phyloP scores from a whole-genome alignment of 2,797 vertebrate species.

The Echiichthys vipera region DNA sequence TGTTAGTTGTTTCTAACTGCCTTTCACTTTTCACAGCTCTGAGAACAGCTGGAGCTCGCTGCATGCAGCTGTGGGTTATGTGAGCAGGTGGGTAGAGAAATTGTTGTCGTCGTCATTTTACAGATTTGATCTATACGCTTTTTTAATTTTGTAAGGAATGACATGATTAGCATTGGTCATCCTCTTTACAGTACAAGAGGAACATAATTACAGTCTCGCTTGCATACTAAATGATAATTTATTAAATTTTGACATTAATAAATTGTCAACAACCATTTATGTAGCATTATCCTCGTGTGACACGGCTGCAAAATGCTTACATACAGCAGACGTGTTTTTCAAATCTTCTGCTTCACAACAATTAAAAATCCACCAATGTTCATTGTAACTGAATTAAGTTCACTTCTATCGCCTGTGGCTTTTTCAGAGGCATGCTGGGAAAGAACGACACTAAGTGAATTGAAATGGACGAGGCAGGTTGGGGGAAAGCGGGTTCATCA shows the following conservation, averaged over 20 bases:
- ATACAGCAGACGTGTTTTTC: background rate
- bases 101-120: conserved; percentile 25
- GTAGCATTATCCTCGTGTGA: too few species aligned
- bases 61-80: conserved; percentile 27
- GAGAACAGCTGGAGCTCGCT: conserved; percentile 50
- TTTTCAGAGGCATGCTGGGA: conserved; percentile 36
- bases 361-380: conserved; percentile 43
- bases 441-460: conserved; percentile 33
- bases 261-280: too few species aligned
- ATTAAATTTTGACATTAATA: too few species aligned
- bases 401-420: conserved; percentile 5
- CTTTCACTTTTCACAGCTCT: background rate
- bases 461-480: conserved; percentile 4
- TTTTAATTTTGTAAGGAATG: too few species aligned
- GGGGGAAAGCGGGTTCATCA: background rate
- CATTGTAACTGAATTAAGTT: conserved; percentile 26
- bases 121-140: conserved; percentile 29
- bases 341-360: conserved; percentile 4
- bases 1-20: conserved; percentile 6
- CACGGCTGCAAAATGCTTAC: background rate
- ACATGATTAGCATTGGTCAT: too few species aligned
- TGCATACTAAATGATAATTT: background rate
- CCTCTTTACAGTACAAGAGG: background rate
- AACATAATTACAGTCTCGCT: background rate
- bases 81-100: conserved; percentile 27